phyloP scores from a whole-genome alignment of 2,888 invertebrate genomes.

The Adela reaumurella region DNA sequence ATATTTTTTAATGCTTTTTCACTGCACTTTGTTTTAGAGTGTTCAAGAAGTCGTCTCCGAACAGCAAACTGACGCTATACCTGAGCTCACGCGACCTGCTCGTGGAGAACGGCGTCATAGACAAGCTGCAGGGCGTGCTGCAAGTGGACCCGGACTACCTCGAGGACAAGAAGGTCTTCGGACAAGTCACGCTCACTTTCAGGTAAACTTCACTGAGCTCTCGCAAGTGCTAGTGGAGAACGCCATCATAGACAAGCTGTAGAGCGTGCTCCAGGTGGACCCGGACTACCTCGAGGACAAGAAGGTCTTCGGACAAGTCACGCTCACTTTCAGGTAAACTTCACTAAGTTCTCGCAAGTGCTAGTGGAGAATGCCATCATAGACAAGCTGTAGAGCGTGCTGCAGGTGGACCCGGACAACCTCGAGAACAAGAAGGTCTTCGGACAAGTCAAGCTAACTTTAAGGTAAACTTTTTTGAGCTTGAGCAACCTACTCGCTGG shows the following conservation, averaged over 20 bases:
- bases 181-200: conserved; percentile 88
- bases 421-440: conserved; percentile 61
- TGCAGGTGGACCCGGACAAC: conserved; percentile 86
- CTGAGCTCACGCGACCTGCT: conserved; percentile 77
- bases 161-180: conserved; percentile 75
- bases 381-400: conserved; percentile 83
- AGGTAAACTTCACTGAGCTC: too few relatives aligned
- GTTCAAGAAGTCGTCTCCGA: conserved; percentile 84
- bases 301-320: conserved; percentile 54
- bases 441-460: conserved; percentile 72
- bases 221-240: conserved; percentile 59
- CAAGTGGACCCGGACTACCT: conserved; percentile 83
- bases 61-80: conserved; percentile 80
- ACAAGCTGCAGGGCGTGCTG: conserved; percentile 85
- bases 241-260: conserved; percentile 71
- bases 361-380: conserved; percentile 70
- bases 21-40: too few relatives aligned
- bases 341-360: too few relatives aligned
- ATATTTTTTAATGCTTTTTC: conserved; percentile 7
- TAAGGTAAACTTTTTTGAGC: too few relatives aligned
- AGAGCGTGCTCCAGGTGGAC: conserved; percentile 90
- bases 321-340: conserved; percentile 91
- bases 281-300: conserved; percentile 73
- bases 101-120: conserved; percentile 69
- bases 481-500: conserved; percentile 54